Evolutionary conservation across 2,797 vertebrate species (phyloP), one percentile per base, ranked within the genome.

Genomic region (Oreochromis grahami): DNA sequence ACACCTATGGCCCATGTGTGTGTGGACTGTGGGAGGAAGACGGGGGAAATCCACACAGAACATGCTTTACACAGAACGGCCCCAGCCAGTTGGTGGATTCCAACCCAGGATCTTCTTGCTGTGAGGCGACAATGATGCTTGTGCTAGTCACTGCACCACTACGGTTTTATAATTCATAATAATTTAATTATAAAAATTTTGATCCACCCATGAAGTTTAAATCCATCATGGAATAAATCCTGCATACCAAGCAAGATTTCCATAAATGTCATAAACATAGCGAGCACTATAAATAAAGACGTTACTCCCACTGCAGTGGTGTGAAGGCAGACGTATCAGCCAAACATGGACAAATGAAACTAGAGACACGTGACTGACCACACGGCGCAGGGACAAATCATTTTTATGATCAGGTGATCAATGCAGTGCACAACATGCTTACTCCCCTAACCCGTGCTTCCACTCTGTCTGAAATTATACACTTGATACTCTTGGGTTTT

Each of bases 181-280:
- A 19, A 29, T 5, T 19, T 2, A 48, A 32, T 74, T 74, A 0
- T 74, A 32, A 74, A 32, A 43, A 2, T 5, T 0, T 70, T 50
- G 43, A 29, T 50, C 14, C 9, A 74, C 3, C 3, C 26, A 48
- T 50, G 10, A 50, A 50, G 11, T 74, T 48, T 48, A 48, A 48
- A n/a, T 8, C 14, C 4, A 48, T n/a, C 26, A 32, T 50, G 24
- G 43, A 48, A 32, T 50, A 74, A 50, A 12, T 29, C 24, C 43
- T 32, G 21, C 65, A 70, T 24, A 45, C 45, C 6, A 26, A n/a
- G 17, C 26, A 19, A 50, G 4, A 74, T 50, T 50, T 19, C 43
- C 17, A 4, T 6, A n/a, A 74, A 50, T 32, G 4, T 32, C 26
- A 32, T 8, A 0, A 29, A n/a, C 13, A 74, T 32, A 32, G 6